These are phyloP conservation scores for Antheraea mylitta DNA, from an alignment of 1,140 invertebrate genomes.

Conservation along the genomic window DNA sequence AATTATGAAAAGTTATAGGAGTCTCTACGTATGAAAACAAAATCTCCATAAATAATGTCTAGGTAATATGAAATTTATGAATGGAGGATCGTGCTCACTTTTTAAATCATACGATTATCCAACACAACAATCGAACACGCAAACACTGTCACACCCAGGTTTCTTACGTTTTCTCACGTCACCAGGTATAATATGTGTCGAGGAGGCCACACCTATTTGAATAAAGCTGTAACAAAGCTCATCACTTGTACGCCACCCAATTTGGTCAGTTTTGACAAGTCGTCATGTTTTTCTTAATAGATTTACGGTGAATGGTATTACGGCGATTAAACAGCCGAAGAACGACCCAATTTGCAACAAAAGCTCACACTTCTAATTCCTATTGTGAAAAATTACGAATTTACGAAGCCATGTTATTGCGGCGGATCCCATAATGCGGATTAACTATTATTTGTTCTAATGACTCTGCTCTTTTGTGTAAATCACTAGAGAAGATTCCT, in stretches of 20 bases:
- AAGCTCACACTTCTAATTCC: conserved; percentile 66
- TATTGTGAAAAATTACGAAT: conserved; percentile 59
- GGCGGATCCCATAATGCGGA: conserved; percentile 58
- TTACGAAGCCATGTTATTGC: conserved; percentile 65
- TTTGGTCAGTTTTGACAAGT: conserved; percentile 76
- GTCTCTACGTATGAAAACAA: too few relatives aligned
- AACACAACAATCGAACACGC: conserved; percentile 60
- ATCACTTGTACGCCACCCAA: conserved; percentile 72
- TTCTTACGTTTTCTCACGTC: conserved; percentile 37
- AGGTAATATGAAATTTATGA: conserved; percentile 35
- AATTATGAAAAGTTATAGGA: too few relatives aligned
- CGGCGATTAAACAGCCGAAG: conserved; percentile 56
- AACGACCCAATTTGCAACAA: conserved; percentile 71
- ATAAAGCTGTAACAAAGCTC: conserved; percentile 56
- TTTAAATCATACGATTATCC: conserved; percentile 59
- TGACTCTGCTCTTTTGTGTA: conserved; percentile 49
- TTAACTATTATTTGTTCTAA: conserved; percentile 71
- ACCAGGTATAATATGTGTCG: conserved; percentile 57
- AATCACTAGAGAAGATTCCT: conserved; percentile 42
- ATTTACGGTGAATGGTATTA: conserved; percentile 54
- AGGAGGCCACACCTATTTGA: conserved; percentile 71
- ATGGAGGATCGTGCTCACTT: conserved; percentile 62
- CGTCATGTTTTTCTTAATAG: conserved; percentile 74
- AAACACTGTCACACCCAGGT: conserved; percentile 61
- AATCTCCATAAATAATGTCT: background rate